Evolutionary conservation across 2,113 vertebrate genomes (phyloP).

Genomic region (Laticauda colubrina): DNA sequence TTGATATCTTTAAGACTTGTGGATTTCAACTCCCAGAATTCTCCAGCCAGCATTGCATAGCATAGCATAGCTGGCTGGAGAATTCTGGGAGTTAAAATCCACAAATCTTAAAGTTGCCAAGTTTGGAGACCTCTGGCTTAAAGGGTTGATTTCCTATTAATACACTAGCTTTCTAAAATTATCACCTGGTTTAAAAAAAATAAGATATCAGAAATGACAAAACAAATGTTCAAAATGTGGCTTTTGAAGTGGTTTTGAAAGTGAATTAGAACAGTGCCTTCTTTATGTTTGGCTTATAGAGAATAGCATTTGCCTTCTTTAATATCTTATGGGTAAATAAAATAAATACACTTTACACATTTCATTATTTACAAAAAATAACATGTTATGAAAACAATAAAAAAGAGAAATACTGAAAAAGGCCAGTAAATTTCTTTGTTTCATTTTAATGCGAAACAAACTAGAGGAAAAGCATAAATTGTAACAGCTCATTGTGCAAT

Average conservation of each 20-base stretch:
- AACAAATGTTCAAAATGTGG: conserved; percentile 11
- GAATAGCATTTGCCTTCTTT: not conserved
- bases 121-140: not conserved
- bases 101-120: no score
- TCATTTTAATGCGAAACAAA: not conserved
- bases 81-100: no score
- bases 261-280: not conserved
- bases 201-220: conserved; percentile 2
- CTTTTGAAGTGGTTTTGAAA: not conserved
- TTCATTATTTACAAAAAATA: not conserved
- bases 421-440: not conserved
- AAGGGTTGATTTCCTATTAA: conserved; percentile 21
- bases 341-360: not conserved
- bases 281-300: not conserved
- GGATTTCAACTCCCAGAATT: no score
- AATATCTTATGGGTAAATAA: not conserved
- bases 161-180: conserved; percentile 23
- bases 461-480: not conserved
- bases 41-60: no score
- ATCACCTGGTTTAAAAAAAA: conserved; percentile 20
- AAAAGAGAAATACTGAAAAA: not conserved
- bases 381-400: not conserved
- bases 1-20: no score
- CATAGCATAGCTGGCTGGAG: no score
- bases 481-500: not conserved